Base-by-base conservation (phyloP, 2,797 vertebrate species). In the Amblyopsis hoosieri region DNA sequence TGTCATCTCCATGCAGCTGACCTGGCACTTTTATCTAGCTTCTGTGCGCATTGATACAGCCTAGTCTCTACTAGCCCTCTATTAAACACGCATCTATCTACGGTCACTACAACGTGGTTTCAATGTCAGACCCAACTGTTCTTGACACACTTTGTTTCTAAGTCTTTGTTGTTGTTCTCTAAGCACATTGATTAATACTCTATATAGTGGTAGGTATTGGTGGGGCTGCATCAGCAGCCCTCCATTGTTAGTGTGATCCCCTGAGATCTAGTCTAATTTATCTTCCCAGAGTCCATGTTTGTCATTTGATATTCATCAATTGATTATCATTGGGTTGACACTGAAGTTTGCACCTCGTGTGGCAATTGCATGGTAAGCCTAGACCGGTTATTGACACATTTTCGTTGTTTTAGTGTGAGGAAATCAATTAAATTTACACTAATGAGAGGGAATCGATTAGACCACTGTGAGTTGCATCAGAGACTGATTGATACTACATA, bases 261-360 rank as follows among this genome's bases (percentile, higher is more conserved):
- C 23, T 62, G 66, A 74, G 69, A 72, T 10, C 6, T 51, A 2
- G 51, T 23, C 70, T 74, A 69, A 72, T 83, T 78, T 57, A 72
- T 78, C 72, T 81, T 75, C 61, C 15, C 63, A 47, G 13, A 13
- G 66, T 57, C 78, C 42, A 31, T 58, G 65, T 13, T 72, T 73
- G 71, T 73, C 69, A 81, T 87, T 82, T 87, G 70, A 85, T 84
- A 86, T 83, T 80, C 80, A 84, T 82, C 80, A 67, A 88, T 83
- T 78, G 84, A 85, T 89, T 83, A 80, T 79, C 75, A 65, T 80
- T 82, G 69, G 33, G 13, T 45, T 45, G 73, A 49, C 45, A 59
- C 17, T 56, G 62, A 72, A 72, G 67, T 72, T 75, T 82, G 74
- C 78, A 64, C 72, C 61, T 29, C 47, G 12, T 45, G 75, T 64